These are phyloP conservation scores for Lipotes vexillifer DNA, from an alignment of 2,113 vertebrate species.

Conservation along the genomic window DNA sequence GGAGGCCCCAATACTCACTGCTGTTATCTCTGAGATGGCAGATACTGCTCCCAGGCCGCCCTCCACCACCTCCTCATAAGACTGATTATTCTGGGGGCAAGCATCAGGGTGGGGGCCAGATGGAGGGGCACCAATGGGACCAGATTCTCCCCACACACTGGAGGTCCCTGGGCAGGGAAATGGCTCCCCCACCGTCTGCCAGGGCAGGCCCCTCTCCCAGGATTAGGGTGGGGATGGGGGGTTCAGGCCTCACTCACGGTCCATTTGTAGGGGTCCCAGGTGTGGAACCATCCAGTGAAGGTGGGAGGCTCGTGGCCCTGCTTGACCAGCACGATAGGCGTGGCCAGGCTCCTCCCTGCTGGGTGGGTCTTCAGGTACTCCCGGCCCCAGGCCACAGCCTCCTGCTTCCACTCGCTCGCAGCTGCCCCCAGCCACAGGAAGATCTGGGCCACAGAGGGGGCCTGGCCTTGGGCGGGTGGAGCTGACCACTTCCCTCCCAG, in stretches of 20 bases:
- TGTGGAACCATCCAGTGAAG: constrained; percentile 89
- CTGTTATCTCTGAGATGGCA: constrained; percentile 84
- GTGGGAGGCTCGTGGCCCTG: constrained; percentile 89
- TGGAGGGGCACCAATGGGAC: not conserved
- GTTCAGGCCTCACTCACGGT: constrained; percentile 77
- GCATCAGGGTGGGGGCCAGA: not conserved
- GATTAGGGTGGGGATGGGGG: not conserved
- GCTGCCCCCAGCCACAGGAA: constrained; percentile 88
- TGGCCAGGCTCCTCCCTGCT: constrained; percentile 81
- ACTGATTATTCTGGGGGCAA: constrained; percentile 83
- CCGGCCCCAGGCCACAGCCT: constrained; percentile 76
- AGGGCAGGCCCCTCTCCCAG: not conserved
- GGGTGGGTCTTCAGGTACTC: constrained; percentile 89
- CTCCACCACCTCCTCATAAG: constrained; percentile 88
- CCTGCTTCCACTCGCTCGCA: constrained; percentile 78
- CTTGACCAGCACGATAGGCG: constrained; percentile 84
- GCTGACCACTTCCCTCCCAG: not conserved
- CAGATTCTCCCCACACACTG: too few relatives aligned
- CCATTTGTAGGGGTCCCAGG: constrained; percentile 89
- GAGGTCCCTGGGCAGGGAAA: not conserved
- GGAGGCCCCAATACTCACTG: constrained; percentile 82
- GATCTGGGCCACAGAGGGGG: constrained; percentile 75
- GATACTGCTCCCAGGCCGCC: constrained; percentile 79
- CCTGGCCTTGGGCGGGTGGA: not conserved
- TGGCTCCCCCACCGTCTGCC: not conserved